Percentiles rank a stretch among this genome's conserved stretches.
Conservation (phyloP, 2,113 vertebrate genomes). For the Myxocyprinus asiaticus region DNA sequence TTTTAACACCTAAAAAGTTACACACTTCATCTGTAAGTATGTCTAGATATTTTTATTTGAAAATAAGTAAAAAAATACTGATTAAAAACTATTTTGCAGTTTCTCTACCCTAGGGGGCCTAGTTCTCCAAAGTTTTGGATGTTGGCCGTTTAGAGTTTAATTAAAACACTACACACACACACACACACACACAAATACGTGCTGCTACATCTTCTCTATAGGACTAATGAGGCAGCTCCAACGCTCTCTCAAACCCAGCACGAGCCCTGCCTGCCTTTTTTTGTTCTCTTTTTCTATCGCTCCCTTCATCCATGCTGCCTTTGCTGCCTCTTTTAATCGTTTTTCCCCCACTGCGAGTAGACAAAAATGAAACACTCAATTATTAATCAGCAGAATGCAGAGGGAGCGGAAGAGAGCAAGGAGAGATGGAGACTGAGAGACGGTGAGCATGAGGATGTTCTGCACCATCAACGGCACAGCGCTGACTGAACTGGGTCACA, state of each 20-base stretch:
- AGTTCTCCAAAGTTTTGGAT: slow-evolving; percentile 4
- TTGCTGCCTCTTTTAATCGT: slow-evolving; percentile 36
- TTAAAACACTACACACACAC: neutral
- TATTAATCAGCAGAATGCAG: slow-evolving; percentile 43
- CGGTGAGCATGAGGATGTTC: slow-evolving; percentile 44
- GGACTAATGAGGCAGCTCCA: slow-evolving; percentile 39
- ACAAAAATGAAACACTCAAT: slow-evolving; percentile 44
- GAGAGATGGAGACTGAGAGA: slow-evolving; percentile 40
- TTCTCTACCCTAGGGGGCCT: neutral
- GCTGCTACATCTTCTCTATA: slow-evolving; percentile 18
- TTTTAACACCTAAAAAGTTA: too few relatives aligned
- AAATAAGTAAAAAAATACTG: neutral
- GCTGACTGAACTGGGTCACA: slow-evolving; percentile 77
- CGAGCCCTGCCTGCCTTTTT: slow-evolving; percentile 3
- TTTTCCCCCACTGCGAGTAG: slow-evolving; percentile 28
- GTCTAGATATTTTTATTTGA: neutral
- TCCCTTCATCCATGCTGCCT: slow-evolving; percentile 30
- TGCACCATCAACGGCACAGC: slow-evolving; percentile 46
- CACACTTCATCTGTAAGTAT: neutral
- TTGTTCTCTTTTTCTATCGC: slow-evolving; percentile 9
- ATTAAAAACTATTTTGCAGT: neutral
- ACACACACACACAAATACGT: neutral
- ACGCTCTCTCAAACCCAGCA: slow-evolving; percentile 29
- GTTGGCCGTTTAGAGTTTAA: neutral
- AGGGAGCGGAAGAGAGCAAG: slow-evolving; percentile 3